These are phyloP conservation scores for Linurgus olivaceus DNA, from an alignment of 2,797 vertebrate genomes.

Conservation along the genomic window DNA sequence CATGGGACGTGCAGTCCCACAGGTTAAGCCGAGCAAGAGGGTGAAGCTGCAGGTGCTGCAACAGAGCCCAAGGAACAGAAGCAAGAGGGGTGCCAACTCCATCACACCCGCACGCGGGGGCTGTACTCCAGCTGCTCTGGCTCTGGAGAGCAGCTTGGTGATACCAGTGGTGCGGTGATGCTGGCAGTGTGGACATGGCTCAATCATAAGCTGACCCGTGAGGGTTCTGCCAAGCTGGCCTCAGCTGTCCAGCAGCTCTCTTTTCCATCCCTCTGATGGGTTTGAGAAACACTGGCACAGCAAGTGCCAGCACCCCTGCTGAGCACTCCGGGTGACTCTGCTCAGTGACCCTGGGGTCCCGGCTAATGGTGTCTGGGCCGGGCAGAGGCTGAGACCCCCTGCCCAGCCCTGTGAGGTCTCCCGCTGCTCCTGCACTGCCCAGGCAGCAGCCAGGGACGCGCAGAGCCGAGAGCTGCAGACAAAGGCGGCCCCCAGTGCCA, in stretches of 20 bases:
- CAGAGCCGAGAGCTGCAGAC: neutral
- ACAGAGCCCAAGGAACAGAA: neutral
- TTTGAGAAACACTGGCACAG: neutral
- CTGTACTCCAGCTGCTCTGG: neutral
- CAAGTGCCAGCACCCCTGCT: neutral
- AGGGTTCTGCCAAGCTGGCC: neutral
- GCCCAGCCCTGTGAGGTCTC: neutral
- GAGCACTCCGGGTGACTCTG: accelerated
- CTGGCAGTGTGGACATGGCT: accelerated
- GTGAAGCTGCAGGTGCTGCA: accelerated
- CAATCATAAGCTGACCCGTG: accelerated
- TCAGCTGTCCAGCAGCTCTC: neutral
- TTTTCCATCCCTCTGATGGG: neutral
- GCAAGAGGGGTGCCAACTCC: neutral
- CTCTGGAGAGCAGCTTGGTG: neutral
- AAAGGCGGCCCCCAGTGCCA: neutral
- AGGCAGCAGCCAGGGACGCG: neutral
- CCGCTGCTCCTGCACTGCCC: neutral
- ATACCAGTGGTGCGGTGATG: accelerated
- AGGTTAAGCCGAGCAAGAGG: accelerated
- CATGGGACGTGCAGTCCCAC: accelerated
- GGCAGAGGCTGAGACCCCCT: neutral
- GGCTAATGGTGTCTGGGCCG: accelerated
- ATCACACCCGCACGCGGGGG: accelerated
- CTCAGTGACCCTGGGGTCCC: neutral